Evolutionary conservation across 2,888 invertebrate species (phyloP).

Genomic region (Hypselothyrea guttata): DNA sequence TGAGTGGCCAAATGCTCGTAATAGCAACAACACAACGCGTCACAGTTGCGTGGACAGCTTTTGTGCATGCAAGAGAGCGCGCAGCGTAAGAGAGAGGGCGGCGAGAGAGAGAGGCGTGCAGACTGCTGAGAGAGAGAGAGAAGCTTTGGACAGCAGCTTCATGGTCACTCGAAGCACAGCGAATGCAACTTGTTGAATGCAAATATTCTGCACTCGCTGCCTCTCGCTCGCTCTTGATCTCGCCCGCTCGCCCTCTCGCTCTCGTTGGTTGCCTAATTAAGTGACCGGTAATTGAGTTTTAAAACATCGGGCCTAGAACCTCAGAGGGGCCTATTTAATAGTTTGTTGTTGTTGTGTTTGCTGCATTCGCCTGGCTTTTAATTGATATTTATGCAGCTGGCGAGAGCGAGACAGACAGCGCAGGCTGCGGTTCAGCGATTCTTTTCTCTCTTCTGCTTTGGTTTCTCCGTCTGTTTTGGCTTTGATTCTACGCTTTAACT

Average conservation of each 20-base stretch:
- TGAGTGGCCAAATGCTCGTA: constrained; percentile 58
- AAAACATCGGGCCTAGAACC: constrained; percentile 37
- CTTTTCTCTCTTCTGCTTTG: constrained; percentile 41
- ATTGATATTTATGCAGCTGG: constrained; percentile 73
- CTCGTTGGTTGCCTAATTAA: constrained; percentile 62
- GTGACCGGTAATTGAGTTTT: constrained; percentile 71
- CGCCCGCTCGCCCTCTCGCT: constrained; percentile 10
- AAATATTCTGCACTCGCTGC: constrained; percentile 48
- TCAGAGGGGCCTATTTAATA: background rate
- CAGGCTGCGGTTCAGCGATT: constrained; percentile 58
- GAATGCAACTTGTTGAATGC: constrained; percentile 60
- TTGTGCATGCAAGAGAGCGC: constrained; percentile 21
- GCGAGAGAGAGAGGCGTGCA: constrained; percentile 20
- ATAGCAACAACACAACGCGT: constrained; percentile 46
- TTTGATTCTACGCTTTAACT: constrained; percentile 32
- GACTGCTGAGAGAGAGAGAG: constrained; percentile 37
- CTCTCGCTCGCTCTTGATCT: background rate
- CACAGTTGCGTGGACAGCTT: constrained; percentile 72
- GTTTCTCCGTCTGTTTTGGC: constrained; percentile 28
- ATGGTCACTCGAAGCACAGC: constrained; percentile 43
- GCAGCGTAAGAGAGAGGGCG: background rate
- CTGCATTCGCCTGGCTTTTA: constrained; percentile 51
- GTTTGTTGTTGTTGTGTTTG: constrained; percentile 32
- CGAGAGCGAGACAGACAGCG: background rate
- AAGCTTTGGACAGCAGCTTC: constrained; percentile 55